Evolutionary conservation across 1,140 invertebrate species (phyloP).

Genomic region (Drosophila lacteicornis): DNA sequence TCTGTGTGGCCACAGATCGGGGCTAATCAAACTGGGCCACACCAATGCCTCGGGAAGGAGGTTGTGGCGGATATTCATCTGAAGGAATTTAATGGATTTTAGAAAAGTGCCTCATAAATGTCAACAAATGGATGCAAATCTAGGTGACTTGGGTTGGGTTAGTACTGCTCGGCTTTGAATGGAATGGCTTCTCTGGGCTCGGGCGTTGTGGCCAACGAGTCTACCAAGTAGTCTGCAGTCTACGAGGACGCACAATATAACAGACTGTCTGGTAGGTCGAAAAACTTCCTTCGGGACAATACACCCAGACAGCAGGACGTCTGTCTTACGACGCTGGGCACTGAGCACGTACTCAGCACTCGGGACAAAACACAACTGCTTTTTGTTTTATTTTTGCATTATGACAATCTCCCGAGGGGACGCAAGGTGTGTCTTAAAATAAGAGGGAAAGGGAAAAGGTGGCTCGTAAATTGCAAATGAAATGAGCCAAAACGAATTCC

Average conservation of each 20-base stretch:
- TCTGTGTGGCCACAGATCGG: conserved; percentile 57
- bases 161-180: conserved; percentile 1
- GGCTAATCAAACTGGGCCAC: conserved; percentile 76
- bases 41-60: conserved; percentile 5
- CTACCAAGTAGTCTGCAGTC: conserved; percentile 16
- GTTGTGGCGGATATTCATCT: conserved; percentile 11
- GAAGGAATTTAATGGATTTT: conserved; percentile 62
- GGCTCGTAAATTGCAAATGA: conserved; percentile 83
- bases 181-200: conserved; percentile 5
- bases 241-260: conserved; percentile 41
- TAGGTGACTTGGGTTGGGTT: conserved; percentile 17
- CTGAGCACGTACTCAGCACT: conserved; percentile 67
- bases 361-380: conserved; percentile 43
- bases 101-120: conserved; percentile 76
- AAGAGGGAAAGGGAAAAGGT: conserved; percentile 34
- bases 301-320: conserved; percentile 52
- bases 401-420: conserved; percentile 61
- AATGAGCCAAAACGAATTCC: conserved; percentile 82
- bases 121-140: conserved; percentile 66
- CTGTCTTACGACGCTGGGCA: conserved; percentile 22
- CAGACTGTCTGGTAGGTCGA: conserved; percentile 75
- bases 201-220: conserved; percentile 27
- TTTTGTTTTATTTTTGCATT: conserved; percentile 64
- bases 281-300: conserved; percentile 67
- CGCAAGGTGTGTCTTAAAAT: conserved; percentile 64